Conservation (phyloP, 2,113 vertebrate genomes). For the Aptenodytes patagonicus region DNA sequence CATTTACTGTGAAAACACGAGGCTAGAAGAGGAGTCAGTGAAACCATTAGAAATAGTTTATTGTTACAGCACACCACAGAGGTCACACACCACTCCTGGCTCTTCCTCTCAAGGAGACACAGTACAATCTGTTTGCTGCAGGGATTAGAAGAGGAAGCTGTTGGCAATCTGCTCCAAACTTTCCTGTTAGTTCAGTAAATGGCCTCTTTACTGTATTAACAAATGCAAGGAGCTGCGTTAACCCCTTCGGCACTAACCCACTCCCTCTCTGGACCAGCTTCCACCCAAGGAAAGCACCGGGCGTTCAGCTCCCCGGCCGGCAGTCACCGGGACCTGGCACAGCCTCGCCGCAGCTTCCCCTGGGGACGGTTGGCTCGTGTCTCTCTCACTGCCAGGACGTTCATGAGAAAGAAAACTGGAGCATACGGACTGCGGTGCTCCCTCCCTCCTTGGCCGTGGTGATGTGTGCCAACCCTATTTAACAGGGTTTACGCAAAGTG, state of each 20-base stretch:
- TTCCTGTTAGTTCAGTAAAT: neutral
- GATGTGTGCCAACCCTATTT: accelerated
- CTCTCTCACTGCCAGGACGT: accelerated
- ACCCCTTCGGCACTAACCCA: neutral
- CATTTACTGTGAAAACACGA: neutral
- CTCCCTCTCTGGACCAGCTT: neutral
- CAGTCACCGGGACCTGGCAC: neutral
- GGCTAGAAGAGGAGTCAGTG: neutral
- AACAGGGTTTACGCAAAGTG: accelerated
- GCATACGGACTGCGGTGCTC: neutral
- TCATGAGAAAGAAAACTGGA: accelerated
- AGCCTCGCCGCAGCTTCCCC: neutral
- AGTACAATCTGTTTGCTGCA: neutral
- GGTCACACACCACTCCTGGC: neutral
- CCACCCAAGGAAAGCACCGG: neutral
- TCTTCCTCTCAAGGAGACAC: neutral
- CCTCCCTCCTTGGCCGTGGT: accelerated
- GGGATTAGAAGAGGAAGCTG: neutral
- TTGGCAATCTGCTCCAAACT: neutral
- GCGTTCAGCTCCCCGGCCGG: neutral
- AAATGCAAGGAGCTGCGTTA: neutral
- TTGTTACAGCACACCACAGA: neutral
- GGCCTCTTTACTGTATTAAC: neutral
- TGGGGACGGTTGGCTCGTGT: accelerated
- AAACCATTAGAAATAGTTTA: neutral